Evolutionary conservation across 2,888 invertebrate species (phyloP).

Genomic region (Netelia melanura): DNA sequence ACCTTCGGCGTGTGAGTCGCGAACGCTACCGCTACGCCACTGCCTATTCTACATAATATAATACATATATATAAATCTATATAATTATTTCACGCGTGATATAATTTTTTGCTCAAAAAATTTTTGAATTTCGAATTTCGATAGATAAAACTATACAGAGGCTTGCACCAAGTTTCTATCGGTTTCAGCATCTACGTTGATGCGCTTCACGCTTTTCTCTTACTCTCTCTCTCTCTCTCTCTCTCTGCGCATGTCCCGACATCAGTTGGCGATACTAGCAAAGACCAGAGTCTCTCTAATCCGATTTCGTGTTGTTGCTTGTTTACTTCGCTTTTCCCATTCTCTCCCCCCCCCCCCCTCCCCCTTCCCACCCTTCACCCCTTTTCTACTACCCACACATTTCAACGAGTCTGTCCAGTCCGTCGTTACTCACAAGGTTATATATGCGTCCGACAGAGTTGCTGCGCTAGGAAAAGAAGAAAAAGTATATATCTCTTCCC

Average conservation of each 20-base stretch:
- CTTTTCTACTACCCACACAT: conserved; percentile 34
- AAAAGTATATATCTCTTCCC: conserved; percentile 42
- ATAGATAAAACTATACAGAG: background rate
- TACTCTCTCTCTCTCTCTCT: background rate
- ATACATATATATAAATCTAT: too few relatives aligned
- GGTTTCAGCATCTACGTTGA: conserved; percentile 1
- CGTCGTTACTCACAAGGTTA: conserved; percentile 59
- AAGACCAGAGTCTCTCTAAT: conserved; percentile 47
- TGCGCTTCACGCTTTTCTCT: conserved; percentile 1
- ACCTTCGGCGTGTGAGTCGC: too few relatives aligned
- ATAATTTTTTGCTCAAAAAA: too few relatives aligned
- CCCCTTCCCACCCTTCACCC: background rate
- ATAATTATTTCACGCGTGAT: too few relatives aligned
- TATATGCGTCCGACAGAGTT: conserved; percentile 54
- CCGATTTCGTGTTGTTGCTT: conserved; percentile 65
- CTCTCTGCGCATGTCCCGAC: conserved; percentile 28
- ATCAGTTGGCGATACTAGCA: conserved; percentile 46
- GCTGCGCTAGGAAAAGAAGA: conserved; percentile 43
- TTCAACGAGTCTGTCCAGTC: conserved; percentile 27
- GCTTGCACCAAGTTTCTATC: conserved; percentile 46
- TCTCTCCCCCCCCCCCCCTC: background rate
- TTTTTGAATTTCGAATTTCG: too few relatives aligned
- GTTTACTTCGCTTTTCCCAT: conserved; percentile 56
- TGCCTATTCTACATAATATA: too few relatives aligned
- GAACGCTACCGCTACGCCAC: too few relatives aligned